Conservation (phyloP, 2,888 invertebrate species). For the Acanthosepion lycidas region DNA sequence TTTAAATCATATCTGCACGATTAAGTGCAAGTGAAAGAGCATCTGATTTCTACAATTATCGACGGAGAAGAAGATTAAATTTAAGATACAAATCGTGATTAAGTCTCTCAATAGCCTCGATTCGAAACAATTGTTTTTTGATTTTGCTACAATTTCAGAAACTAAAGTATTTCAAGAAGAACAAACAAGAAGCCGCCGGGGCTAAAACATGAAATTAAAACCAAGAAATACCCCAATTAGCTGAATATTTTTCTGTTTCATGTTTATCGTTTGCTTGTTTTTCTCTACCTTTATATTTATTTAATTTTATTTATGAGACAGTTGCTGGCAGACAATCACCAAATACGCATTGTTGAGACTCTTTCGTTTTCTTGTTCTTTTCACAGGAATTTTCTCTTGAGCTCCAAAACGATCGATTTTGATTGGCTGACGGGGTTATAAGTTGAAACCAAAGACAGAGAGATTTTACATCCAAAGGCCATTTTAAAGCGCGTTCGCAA, state of each 20-base stretch:
- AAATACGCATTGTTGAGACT: not conserved
- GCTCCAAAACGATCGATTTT: not conserved
- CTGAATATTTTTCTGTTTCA: not conserved
- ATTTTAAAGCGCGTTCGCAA: not conserved
- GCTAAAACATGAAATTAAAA: not conserved
- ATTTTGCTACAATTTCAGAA: not conserved
- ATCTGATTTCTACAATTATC: not conserved
- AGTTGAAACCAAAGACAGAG: not conserved
- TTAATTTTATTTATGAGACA: not conserved
- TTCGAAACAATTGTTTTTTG: constrained; percentile 4
- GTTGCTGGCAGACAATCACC: not conserved
- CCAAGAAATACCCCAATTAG: constrained; percentile 33
- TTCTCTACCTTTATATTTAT: not conserved
- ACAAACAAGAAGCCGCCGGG: not conserved
- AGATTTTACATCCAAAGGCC: not conserved
- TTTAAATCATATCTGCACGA: not conserved
- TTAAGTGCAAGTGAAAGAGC: not conserved
- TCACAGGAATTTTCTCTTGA: not conserved
- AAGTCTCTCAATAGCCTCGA: constrained; percentile 9
- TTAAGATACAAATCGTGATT: not conserved
- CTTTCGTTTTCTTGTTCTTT: not conserved
- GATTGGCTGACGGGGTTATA: not conserved
- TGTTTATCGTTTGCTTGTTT: not conserved
- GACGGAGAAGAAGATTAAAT: not conserved
- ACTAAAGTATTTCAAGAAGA: not conserved